Evolutionary conservation across 92 coral and sea anemone genomes (phyloP).

Genomic region (Porites divaricata): DNA sequence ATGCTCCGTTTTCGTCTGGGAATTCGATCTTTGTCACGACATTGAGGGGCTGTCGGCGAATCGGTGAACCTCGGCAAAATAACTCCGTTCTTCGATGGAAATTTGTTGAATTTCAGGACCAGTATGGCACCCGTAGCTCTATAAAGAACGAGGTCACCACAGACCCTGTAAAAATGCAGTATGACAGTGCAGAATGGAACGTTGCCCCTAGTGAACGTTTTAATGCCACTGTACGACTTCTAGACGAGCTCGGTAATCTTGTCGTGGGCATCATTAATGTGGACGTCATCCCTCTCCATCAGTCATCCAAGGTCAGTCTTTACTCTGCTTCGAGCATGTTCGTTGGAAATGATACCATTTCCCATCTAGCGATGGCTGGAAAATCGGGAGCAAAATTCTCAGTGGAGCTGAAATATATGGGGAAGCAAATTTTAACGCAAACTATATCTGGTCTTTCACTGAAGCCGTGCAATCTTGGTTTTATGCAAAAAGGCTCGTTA

Average conservation of each 20-base stretch:
- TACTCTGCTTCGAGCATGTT: conserved; percentile 75
- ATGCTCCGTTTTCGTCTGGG: conserved; percentile 65
- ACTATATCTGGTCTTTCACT: conserved; percentile 57
- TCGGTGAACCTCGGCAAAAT: conserved; percentile 71
- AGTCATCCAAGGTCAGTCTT: conserved; percentile 39
- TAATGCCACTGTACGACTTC: conserved; percentile 48
- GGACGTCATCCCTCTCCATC: conserved; percentile 11
- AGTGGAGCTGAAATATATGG: conserved; percentile 69
- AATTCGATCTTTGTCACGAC: conserved; percentile 87
- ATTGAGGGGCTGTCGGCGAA: conserved; percentile 74
- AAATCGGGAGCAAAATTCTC: conserved; percentile 55
- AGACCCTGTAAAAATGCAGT: conserved; percentile 74
- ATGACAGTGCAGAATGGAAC: conserved; percentile 52
- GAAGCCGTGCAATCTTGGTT: conserved; percentile 84
- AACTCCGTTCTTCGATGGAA: conserved; percentile 87
- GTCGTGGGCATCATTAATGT: conserved; percentile 66
- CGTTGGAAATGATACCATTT: conserved; percentile 52
- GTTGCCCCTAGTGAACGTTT: conserved; percentile 80
- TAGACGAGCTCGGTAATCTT: conserved; percentile 70
- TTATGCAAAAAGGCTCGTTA: conserved; percentile 30
- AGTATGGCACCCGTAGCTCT: conserved; percentile 41
- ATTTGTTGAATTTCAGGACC: conserved; percentile 58
- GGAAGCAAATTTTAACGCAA: conserved; percentile 59
- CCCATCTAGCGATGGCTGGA: conserved; percentile 65
- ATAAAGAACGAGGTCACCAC: conserved; percentile 70